phyloP scores from a whole-genome alignment of 2,888 invertebrate species.

The Xanthia icteritia region DNA sequence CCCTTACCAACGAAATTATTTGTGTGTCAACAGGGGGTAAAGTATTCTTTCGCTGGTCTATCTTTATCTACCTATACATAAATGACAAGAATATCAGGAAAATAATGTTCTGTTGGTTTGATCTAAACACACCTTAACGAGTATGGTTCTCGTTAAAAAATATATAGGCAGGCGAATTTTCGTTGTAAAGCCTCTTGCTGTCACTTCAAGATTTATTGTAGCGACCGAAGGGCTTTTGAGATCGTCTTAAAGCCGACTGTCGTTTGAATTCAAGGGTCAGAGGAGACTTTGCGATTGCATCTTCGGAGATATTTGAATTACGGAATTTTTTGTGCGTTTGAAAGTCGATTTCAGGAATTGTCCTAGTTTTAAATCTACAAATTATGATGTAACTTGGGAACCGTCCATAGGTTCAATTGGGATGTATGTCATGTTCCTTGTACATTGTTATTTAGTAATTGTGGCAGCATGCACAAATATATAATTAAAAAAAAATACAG shows the following conservation, averaged over 20 bases:
- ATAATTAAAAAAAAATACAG: not conserved
- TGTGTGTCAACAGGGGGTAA: not conserved
- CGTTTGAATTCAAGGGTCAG: not conserved
- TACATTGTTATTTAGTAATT: no score
- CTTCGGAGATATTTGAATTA: not conserved
- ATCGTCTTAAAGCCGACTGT: constrained; percentile 1
- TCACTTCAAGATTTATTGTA: constrained; percentile 17
- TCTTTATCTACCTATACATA: not conserved
- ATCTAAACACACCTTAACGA: not conserved
- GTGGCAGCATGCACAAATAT: no score
- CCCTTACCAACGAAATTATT: not conserved
- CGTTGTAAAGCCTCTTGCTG: constrained; percentile 4
- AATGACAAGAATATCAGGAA: not conserved
- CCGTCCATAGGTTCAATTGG: not conserved
- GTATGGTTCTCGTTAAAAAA: not conserved
- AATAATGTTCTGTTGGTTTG: not conserved
- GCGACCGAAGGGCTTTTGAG: not conserved
- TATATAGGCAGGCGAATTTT: not conserved
- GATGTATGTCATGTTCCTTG: not conserved
- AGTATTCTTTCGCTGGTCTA: not conserved
- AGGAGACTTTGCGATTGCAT: not conserved
- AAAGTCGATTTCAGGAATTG: not conserved
- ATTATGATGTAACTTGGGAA: not conserved
- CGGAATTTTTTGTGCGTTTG: not conserved
- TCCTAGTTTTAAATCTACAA: not conserved